These are phyloP conservation scores for Megaleporinus macrocephalus DNA, from an alignment of 2,113 vertebrate genomes.

Conservation along the genomic window DNA sequence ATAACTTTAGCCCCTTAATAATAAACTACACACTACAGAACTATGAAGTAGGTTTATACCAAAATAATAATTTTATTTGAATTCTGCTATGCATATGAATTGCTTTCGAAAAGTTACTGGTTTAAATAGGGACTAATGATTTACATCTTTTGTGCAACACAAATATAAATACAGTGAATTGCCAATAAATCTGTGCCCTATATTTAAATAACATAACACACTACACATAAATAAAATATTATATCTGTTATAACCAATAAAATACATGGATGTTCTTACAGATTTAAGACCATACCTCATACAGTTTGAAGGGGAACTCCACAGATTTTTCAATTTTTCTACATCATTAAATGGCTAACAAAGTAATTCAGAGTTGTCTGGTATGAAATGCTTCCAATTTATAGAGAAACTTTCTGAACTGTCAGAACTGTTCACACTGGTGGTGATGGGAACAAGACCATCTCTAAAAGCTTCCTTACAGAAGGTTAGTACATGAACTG, in stretches of 20 bases:
- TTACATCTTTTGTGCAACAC: conserved; percentile 14
- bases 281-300: not conserved
- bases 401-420: too few species aligned
- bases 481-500: too few species aligned
- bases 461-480: too few species aligned
- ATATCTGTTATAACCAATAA: not conserved
- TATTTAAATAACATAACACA: not conserved
- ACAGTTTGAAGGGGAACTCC: not conserved
- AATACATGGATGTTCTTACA: too few species aligned
- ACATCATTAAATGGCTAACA: too few species aligned
- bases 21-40: not conserved
- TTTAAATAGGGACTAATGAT: conserved; percentile 12
- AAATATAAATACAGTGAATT: not conserved
- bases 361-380: too few species aligned
- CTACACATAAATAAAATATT: conserved; percentile 6
- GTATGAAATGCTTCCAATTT: too few species aligned
- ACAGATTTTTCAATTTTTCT: too few species aligned
- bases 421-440: too few species aligned
- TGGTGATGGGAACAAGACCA: too few species aligned
- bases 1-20: not conserved
- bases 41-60: not conserved
- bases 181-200: not conserved
- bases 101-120: not conserved
- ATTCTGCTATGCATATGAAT: not conserved
- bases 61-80: not conserved